Conservation (phyloP, 2,888 invertebrate species). For the Pristionchus arcanus region DNA sequence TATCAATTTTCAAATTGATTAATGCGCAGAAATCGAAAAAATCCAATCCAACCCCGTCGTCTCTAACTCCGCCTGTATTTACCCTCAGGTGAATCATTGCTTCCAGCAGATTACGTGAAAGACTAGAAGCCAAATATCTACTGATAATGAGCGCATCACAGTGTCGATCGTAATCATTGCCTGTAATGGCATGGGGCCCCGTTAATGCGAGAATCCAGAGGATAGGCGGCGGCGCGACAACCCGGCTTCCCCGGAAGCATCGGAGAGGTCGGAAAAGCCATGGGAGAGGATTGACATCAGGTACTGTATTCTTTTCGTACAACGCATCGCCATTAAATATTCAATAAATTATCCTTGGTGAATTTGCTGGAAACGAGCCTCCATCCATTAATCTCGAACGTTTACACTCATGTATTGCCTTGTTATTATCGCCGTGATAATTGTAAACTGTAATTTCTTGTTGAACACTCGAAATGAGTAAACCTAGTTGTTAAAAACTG, state of each 20-base stretch:
- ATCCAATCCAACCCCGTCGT: too few species aligned
- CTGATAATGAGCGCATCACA: not conserved
- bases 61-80: not conserved
- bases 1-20: too few species aligned
- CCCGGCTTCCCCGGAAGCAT: conserved; percentile 73
- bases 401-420: too few species aligned
- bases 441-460: too few species aligned
- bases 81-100: not conserved
- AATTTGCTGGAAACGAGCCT: conserved; percentile 67
- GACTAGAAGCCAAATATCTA: not conserved
- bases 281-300: conserved; percentile 68
- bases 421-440: too few species aligned
- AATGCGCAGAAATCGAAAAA: too few species aligned
- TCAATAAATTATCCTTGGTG: conserved; percentile 51
- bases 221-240: conserved; percentile 73
- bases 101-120: not conserved
- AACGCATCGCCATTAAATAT: not conserved
- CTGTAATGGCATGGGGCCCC: conserved; percentile 69
- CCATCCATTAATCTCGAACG: too few species aligned
- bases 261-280: conserved; percentile 69
- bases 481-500: too few species aligned
- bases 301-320: conserved; percentile 55
- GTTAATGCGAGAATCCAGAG: conserved; percentile 75
- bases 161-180: not conserved
- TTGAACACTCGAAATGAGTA: conserved; percentile 59